These are phyloP conservation scores for Ectemnius cavifrons DNA, from an alignment of 2,888 invertebrate species.

Conservation along the genomic window DNA sequence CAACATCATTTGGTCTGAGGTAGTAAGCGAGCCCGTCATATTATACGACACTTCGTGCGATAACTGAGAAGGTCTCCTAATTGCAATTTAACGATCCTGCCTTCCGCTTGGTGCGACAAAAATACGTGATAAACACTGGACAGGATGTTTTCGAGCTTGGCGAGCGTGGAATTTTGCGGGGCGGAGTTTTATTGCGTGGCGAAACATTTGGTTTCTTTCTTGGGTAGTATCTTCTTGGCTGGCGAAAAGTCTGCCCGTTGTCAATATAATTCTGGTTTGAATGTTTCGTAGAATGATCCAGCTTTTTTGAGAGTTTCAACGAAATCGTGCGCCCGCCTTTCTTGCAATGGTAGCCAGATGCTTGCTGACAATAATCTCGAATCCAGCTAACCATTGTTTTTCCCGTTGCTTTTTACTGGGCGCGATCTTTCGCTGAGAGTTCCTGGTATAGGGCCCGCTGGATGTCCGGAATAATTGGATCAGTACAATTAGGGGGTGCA, in stretches of 20 bases:
- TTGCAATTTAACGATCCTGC: constrained; percentile 37
- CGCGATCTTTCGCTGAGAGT: constrained; percentile 15
- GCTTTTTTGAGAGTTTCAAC: too few species aligned
- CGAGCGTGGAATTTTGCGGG: constrained; percentile 17
- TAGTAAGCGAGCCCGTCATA: constrained; percentile 34
- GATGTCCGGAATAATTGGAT: constrained; percentile 67
- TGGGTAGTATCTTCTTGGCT: too few species aligned
- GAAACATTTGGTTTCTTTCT: too few species aligned
- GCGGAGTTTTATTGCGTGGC: not conserved
- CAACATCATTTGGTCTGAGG: constrained; percentile 54
- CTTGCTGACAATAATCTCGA: constrained; percentile 13
- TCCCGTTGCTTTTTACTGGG: constrained; percentile 5
- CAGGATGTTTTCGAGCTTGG: constrained; percentile 18
- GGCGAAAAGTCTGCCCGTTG: too few species aligned
- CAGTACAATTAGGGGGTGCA: constrained; percentile 62
- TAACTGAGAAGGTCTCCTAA: constrained; percentile 34
- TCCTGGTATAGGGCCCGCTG: constrained; percentile 29
- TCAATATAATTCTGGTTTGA: too few species aligned
- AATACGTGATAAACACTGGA: constrained; percentile 12
- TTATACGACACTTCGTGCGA: constrained; percentile 28
- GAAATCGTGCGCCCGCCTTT: too few species aligned
- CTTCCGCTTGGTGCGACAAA: constrained; percentile 32
- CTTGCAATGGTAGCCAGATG: not conserved
- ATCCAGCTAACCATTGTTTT: constrained; percentile 6
- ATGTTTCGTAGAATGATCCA: too few species aligned